Evolutionary conservation across 2,888 invertebrate species (phyloP).

Genomic region (Drosophila nr. perissopoda): DNA sequence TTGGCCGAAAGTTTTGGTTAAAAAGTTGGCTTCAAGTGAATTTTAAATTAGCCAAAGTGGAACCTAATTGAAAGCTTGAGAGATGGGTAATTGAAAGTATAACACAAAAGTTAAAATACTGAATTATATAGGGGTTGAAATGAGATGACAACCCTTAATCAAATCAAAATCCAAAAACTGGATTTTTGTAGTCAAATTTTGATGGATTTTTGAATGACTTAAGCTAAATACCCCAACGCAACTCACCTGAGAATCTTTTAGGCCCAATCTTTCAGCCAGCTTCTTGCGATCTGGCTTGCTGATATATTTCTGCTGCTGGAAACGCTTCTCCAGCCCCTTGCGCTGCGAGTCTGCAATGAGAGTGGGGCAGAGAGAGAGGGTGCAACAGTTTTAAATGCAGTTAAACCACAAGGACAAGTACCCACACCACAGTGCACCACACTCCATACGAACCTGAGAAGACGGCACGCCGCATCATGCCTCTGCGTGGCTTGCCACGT

Average conservation of each 20-base stretch:
- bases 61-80: not conserved
- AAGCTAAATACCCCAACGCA: not conserved
- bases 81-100: not conserved
- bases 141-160: not conserved
- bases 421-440: conserved; percentile 14
- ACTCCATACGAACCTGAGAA: conserved; percentile 88
- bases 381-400: conserved; percentile 36
- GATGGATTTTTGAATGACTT: not conserved
- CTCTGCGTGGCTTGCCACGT: conserved; percentile 95
- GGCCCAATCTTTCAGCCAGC: conserved; percentile 96
- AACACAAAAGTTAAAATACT: not conserved
- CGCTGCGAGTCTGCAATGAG: conserved; percentile 91
- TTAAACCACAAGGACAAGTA: conserved; percentile 8
- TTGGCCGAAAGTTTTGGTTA: not conserved
- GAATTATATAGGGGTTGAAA: not conserved
- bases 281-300: conserved; percentile 99
- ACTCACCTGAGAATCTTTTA: conserved; percentile 98
- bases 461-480: conserved; percentile 98
- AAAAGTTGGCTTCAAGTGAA: not conserved
- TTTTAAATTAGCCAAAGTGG: not conserved
- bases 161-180: not conserved
- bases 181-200: not conserved
- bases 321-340: conserved; percentile 97
- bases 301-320: conserved; percentile 99
- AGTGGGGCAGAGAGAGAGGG: not conserved